Conservation (phyloP, 1,140 invertebrate genomes). For the Doryteuthis pealeii region DNA sequence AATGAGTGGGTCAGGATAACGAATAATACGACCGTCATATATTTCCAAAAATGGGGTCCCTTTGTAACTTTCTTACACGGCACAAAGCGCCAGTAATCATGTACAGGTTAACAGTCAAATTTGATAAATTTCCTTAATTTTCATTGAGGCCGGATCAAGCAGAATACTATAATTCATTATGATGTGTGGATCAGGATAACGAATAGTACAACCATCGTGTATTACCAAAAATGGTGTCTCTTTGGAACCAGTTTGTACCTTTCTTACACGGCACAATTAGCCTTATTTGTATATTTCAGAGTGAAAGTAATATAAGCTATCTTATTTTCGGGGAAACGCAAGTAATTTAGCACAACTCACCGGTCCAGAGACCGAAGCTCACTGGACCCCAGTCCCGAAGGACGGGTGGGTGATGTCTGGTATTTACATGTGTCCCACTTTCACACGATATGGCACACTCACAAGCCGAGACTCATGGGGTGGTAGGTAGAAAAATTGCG, state of each 20-base stretch:
- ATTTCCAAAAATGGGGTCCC: slow-evolving; percentile 94
- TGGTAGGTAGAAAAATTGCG: too few species aligned
- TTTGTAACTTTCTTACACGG: slow-evolving; percentile 90
- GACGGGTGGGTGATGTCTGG: too few species aligned
- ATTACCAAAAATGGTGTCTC: slow-evolving; percentile 94
- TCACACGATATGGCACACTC: too few species aligned
- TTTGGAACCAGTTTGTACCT: slow-evolving; percentile 83
- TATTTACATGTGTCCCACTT: too few species aligned
- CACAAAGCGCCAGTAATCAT: too few species aligned
- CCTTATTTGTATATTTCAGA: too few species aligned
- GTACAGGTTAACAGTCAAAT: slow-evolving; percentile 97
- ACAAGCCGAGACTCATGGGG: too few species aligned
- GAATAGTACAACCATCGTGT: slow-evolving; percentile 96
- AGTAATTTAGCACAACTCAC: too few species aligned
- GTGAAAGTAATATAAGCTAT: too few species aligned
- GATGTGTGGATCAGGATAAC: slow-evolving; percentile 96
- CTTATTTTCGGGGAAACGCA: too few species aligned
- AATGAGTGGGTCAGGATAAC: slow-evolving; percentile 96
- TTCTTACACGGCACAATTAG: slow-evolving; percentile 94
- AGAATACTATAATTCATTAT: slow-evolving; percentile 98
- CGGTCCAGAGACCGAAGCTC: too few species aligned
- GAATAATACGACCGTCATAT: slow-evolving; percentile 96
- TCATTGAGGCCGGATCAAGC: slow-evolving; percentile 88
- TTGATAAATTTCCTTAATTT: slow-evolving; percentile 98
- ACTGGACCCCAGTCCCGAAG: too few species aligned